Conservation (phyloP, 2,113 vertebrate species). For the Thunnus thynnus region DNA sequence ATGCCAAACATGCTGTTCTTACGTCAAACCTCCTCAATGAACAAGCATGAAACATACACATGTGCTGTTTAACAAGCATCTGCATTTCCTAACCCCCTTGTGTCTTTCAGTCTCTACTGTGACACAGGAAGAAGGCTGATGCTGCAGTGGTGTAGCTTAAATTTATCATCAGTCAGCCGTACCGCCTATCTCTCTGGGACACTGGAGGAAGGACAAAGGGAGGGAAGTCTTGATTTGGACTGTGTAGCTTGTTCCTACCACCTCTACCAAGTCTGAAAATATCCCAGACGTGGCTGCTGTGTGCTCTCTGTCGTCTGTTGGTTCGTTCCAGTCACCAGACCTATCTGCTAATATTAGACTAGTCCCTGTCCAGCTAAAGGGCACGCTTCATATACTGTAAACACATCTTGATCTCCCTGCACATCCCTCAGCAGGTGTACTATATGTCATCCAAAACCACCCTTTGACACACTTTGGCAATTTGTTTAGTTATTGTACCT, state of each 20-base stretch:
- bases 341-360: constrained; percentile 71
- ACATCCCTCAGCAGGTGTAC: constrained; percentile 1
- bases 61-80: constrained; percentile 30
- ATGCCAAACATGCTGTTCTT: constrained; percentile 34
- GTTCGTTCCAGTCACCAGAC: constrained; percentile 70
- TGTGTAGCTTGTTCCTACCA: constrained; percentile 51
- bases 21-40: background rate
- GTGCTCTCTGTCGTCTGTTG: constrained; percentile 35
- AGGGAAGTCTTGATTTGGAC: constrained; percentile 72
- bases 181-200: constrained; percentile 35
- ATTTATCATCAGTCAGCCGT: constrained; percentile 60
- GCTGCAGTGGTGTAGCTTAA: constrained; percentile 41
- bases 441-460: background rate
- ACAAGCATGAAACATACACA: constrained; percentile 33
- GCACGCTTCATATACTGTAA: constrained; percentile 11
- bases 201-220: constrained; percentile 34
- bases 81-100: background rate
- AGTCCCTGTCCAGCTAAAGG: constrained; percentile 51
- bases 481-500: background rate
- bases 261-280: constrained; percentile 70
- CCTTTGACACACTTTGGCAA: background rate
- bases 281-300: constrained; percentile 60
- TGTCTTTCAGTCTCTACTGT: constrained; percentile 4
- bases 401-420: constrained; percentile 7
- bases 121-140: constrained; percentile 2